Base-by-base conservation (phyloP, 1,140 invertebrate species). In the Drosophila elegans region DNA sequence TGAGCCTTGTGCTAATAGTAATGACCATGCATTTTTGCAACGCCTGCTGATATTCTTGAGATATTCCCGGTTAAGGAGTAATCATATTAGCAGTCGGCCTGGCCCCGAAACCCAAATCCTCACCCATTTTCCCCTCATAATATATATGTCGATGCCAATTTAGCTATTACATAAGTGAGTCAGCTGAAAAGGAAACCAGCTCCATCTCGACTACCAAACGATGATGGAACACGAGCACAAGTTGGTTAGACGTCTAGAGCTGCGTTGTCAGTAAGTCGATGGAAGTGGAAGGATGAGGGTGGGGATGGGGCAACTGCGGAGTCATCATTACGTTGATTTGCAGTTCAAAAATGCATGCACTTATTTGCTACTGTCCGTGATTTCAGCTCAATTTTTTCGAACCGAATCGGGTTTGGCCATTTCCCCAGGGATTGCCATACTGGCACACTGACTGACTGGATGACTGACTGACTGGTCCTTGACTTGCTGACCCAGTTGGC, bases 81-180 rank as follows among this genome's bases (percentile, higher is more conserved):
- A 64, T 74, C 63, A 60, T 62, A 78, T 69, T 73, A 45, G 78
- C 39, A 56, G 44, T 16, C 21, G 10, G 52, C 21, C 54, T 63
- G 54, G 60, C 60, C 60, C 27, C 38, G 12, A 44, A 46, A 38
- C 39, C 44, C 45, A 13, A 45, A 59, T 36, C 51, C 34, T 38
- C 72, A 53, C 53, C 73, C 55, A 71, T 67, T 78, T 80, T 80
- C 60, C 61, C 56, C 56, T 34, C 71, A 59, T 80, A 89, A 89
- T 89, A 89, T 78, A 89, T 80, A 89, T 89, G 84, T 89, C 82
- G 76, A 89, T 89, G 84, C 84, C 84, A 89, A 89, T 89, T 88
- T 88, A 72, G 51, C 71, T 88, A 84, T 80, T 88, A 88, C 84
- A 89, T 84, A 89, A 89, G 80, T 89, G 84, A 89, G 80, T 89